A percentile compares a stretch with the other conserved stretches of the same genome.
Evolutionary conservation across 2,797 vertebrate species (phyloP).

Genomic region (Sebastes cheni): DNA sequence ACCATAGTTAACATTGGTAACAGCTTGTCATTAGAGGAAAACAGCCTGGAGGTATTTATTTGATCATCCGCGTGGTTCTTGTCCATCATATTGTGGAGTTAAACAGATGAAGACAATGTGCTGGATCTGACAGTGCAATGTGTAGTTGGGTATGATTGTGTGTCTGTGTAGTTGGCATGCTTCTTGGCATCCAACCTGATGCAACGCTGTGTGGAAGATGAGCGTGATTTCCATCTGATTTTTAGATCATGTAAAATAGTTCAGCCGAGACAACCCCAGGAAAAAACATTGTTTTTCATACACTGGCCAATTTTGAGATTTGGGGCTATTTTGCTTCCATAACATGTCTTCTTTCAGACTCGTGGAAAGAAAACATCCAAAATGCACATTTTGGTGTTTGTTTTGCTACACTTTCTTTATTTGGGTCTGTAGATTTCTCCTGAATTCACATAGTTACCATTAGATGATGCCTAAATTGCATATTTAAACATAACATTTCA

Average conservation of each 20-base stretch:
- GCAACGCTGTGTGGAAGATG: background rate
- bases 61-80: slow-evolving; percentile 71
- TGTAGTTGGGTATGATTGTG: background rate
- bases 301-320: background rate
- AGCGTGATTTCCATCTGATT: background rate
- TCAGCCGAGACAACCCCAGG: background rate
- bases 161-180: background rate
- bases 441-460: too few species aligned
- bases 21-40: slow-evolving; percentile 73
- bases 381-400: too few species aligned
- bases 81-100: slow-evolving; percentile 63
- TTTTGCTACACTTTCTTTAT: too few species aligned
- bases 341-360: too few species aligned
- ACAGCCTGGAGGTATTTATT: slow-evolving; percentile 72
- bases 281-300: background rate
- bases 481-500: too few species aligned
- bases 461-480: too few species aligned
- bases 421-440: too few species aligned
- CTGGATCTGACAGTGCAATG: slow-evolving; percentile 2
- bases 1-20: slow-evolving; percentile 65
- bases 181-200: background rate
- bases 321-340: too few species aligned
- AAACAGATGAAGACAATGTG: slow-evolving; percentile 28
- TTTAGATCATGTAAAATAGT: background rate
- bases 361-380: too few species aligned